Base-by-base conservation (phyloP, 2,888 invertebrate genomes). In the Noctuana brunneofusca region DNA sequence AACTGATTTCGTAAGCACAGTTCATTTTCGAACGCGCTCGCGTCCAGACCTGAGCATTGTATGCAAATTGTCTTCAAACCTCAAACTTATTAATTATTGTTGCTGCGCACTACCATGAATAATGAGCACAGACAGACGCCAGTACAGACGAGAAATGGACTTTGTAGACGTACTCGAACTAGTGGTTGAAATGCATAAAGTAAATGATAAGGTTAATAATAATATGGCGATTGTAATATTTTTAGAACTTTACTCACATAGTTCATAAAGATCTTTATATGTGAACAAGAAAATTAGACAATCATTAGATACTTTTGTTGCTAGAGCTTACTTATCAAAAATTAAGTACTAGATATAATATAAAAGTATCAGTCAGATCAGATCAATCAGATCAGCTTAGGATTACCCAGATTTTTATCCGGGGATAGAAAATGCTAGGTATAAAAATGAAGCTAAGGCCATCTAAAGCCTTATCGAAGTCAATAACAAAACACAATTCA, bases 41-140 rank as follows among this genome's bases (percentile, higher is more conserved):
- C 81, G 82, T 83, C 76, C 79, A 68, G 73, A 71, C 76, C 72
- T 69, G 68, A 49, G 78, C 79, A 89, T 90, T 90, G 90, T 89
- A 89, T 90, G 88, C 80, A 82, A 89, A 90, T 89, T 68, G 72
- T 74, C 63, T 63, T 77, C 73, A 74, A 82, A 78, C 82, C 81
- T 86, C 82, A 84, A 89, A 87, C 86, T 89, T 89, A 89, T 88
- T 89, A 89, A 90, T 90, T 88, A 89, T 88, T 87, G 84, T 84
- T 79, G 75, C 70, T 75, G 77, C 76, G 81, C 72, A 75, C 76
- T 65, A 73, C 72, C 71, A 74, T 80, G 87, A 88, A 88, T 89
- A 81, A 76, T 82, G 81, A 88, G 63, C 63, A 62, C 30, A 62
- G 62, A 62, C 62, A 56, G 63, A 63, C 56, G 63, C 50, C 63